A percentile compares a stretch with the other conserved stretches of the same genome.
Conservation (phyloP, 2,797 vertebrate species). For the Rhabdomys pumilio region DNA sequence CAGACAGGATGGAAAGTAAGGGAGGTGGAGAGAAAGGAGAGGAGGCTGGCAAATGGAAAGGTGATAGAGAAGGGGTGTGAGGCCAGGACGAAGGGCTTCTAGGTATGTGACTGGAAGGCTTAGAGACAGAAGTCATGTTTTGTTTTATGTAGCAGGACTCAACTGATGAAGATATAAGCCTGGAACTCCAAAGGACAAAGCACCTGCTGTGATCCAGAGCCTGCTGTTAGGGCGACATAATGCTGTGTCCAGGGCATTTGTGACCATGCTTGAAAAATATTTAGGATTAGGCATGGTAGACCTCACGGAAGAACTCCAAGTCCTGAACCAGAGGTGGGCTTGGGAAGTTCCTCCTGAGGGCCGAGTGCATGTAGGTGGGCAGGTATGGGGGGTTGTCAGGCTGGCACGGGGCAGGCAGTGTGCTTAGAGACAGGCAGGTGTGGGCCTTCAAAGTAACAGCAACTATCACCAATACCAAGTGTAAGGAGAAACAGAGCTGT, state of each 20-base stretch:
- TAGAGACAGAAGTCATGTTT: not conserved
- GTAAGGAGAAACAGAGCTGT: not conserved
- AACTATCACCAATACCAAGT: not conserved
- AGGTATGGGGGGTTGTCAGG: not conserved
- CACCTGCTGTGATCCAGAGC: not conserved
- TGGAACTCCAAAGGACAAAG: not conserved
- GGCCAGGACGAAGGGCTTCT: not conserved
- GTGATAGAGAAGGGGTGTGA: not conserved
- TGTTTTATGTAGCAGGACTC: not conserved
- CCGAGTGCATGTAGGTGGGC: not conserved
- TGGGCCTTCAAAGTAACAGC: rapidly evolving
- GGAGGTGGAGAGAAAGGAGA: not conserved
- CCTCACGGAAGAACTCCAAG: not conserved
- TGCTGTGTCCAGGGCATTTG: not conserved
- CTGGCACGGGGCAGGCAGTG: not conserved
- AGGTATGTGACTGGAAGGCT: not conserved
- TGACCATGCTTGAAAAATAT: not conserved
- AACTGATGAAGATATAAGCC: not conserved
- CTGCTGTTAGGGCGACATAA: not conserved
- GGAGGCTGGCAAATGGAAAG: not conserved
- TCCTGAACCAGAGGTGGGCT: not conserved
- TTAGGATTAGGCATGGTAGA: not conserved
- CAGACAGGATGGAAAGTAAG: no score
- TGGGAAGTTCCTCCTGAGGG: not conserved
- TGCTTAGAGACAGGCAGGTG: not conserved